A percentile compares a stretch with the other conserved stretches of the same genome.
Evolutionary conservation across 2,113 vertebrate genomes (phyloP).

Genomic region (Octodon degus): DNA sequence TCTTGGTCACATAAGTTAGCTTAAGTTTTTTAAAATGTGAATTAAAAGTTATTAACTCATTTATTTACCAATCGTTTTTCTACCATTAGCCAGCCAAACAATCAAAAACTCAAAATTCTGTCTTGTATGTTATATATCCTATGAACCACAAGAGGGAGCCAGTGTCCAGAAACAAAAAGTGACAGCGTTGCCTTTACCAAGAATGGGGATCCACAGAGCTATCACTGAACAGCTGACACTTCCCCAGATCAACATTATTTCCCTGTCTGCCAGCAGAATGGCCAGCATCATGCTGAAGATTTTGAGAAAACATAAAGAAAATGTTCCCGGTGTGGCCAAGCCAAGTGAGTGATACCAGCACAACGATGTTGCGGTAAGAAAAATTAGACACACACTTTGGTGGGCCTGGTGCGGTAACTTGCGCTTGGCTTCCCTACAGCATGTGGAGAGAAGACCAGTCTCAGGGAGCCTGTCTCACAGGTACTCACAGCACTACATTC

Average conservation of each 20-base stretch:
- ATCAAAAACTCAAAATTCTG: background rate
- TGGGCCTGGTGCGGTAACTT: background rate
- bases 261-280: background rate
- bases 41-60: background rate
- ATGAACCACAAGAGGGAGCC: conserved; percentile 65
- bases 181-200: background rate
- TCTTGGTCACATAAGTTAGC: background rate
- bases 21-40: background rate
- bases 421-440: background rate
- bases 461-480: background rate
- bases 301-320: background rate
- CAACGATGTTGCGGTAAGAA: background rate
- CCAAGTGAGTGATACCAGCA: background rate
- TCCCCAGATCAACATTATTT: background rate
- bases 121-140: background rate
- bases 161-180: conserved; percentile 20
- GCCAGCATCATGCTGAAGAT: conserved; percentile 21
- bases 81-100: background rate
- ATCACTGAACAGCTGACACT: background rate
- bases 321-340: background rate
- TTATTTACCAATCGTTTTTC: conserved; percentile 33
- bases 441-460: background rate
- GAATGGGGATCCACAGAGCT: background rate
- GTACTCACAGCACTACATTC: background rate
- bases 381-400: background rate